These are phyloP conservation scores for Philonicus albiceps DNA, from an alignment of 2,888 invertebrate species.

Conservation along the genomic window DNA sequence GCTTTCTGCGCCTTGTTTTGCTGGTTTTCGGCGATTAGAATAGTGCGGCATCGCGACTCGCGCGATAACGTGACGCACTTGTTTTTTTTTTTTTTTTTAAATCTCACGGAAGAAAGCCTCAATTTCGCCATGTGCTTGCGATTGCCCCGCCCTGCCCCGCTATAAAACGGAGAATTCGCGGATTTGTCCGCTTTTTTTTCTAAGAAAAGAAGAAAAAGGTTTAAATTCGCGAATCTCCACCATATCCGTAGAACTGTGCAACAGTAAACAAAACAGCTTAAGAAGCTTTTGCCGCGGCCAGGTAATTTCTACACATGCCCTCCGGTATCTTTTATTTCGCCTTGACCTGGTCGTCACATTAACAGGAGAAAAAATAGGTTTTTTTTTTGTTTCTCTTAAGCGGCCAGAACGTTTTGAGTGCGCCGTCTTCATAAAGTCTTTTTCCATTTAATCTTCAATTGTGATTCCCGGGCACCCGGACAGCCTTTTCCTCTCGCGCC, in stretches of 20 bases:
- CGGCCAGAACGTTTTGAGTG: background rate
- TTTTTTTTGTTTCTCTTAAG: background rate
- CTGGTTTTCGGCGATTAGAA: background rate
- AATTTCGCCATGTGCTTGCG: conserved; percentile 15
- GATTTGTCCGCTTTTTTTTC: background rate
- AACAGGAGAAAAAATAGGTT: background rate
- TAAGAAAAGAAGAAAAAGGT: background rate
- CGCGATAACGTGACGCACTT: conserved; percentile 13
- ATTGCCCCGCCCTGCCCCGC: background rate
- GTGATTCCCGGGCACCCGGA: background rate
- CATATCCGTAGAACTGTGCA: background rate
- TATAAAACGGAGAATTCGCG: background rate
- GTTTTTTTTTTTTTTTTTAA: background rate
- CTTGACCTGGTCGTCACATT: conserved; percentile 30
- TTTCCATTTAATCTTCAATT: conserved; percentile 20
- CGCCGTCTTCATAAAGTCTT: conserved; percentile 1
- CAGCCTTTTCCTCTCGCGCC: background rate
- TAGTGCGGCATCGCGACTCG: background rate
- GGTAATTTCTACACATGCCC: background rate
- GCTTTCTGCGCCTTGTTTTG: conserved; percentile 14
- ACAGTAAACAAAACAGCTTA: conserved; percentile 6
- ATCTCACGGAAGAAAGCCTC: background rate
- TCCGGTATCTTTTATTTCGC: background rate
- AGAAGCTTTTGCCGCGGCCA: background rate
- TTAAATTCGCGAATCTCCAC: background rate